Conservation (phyloP, 2,113 vertebrate species). For the Mirounga angustirostris region DNA sequence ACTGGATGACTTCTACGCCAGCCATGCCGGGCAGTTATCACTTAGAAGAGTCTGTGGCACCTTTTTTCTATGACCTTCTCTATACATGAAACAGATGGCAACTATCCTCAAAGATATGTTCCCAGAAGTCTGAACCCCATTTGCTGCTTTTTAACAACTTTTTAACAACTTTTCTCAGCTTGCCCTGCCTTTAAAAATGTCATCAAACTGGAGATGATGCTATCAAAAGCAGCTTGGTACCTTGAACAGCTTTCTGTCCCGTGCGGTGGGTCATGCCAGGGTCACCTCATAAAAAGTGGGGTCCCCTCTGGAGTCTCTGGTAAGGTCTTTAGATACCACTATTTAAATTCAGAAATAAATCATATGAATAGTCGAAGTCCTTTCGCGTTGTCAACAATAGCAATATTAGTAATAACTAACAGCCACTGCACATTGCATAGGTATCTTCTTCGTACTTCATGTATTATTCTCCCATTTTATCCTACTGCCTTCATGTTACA, state of each 20-base stretch:
- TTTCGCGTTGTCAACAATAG: background rate
- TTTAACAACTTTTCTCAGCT: background rate
- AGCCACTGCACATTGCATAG: background rate
- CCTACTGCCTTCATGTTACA: background rate
- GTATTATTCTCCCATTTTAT: background rate
- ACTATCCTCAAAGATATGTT: background rate
- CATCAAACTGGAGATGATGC: background rate
- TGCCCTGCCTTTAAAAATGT: background rate
- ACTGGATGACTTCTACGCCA: background rate
- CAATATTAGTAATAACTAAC: background rate
- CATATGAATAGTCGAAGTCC: background rate
- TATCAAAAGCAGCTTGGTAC: background rate
- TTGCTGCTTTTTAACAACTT: background rate
- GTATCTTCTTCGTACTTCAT: background rate
- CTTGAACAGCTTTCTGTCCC: background rate
- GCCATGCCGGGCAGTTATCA: background rate
- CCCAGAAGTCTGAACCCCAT: background rate
- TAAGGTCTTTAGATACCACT: background rate
- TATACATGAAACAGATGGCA: background rate
- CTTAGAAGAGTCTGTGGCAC: background rate
- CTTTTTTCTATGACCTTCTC: background rate
- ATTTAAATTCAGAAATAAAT: conserved; percentile 5
- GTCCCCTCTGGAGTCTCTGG: background rate
- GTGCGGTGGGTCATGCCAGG: background rate
- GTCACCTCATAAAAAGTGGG: background rate